A percentile compares a stretch with the other conserved stretches of the same genome.
Conservation (phyloP, 1,140 invertebrate genomes). For the Cydia fagiglandana region DNA sequence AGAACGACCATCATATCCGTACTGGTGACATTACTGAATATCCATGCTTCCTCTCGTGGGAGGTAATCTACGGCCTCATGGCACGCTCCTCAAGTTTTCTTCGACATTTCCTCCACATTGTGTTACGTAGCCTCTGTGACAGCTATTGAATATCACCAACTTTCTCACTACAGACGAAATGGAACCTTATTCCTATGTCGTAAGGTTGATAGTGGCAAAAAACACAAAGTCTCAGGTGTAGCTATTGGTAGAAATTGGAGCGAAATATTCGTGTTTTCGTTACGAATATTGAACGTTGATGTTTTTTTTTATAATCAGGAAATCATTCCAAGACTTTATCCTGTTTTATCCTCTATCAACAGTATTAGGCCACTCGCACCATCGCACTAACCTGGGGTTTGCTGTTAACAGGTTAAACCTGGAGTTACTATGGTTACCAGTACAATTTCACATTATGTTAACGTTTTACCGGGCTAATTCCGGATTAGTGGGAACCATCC, state of each 20-base stretch:
- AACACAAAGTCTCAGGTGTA: neutral
- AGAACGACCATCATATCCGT: too few species aligned
- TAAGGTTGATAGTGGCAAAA: neutral
- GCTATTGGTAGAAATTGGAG: neutral
- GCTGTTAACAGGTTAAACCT: too few species aligned
- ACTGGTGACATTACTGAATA: neutral
- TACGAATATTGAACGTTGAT: slow-evolving; percentile 10
- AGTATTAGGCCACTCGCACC: too few species aligned
- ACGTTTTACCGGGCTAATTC: too few species aligned
- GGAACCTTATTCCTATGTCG: neutral
- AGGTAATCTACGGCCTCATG: neutral
- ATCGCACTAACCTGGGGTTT: too few species aligned
- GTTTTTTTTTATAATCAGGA: slow-evolving; percentile 4
- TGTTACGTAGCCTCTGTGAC: slow-evolving; percentile 13
- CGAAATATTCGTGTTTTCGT: slow-evolving; percentile 23
- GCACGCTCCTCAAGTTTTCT: slow-evolving; percentile 9
- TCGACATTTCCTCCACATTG: slow-evolving; percentile 18
- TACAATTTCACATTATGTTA: too few species aligned
- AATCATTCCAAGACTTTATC: neutral
- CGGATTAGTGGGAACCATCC: too few species aligned
- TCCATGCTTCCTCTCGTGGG: neutral
- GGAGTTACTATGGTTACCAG: too few species aligned
- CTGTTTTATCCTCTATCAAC: too few species aligned
- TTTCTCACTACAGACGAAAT: neutral
- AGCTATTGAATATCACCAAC: slow-evolving; percentile 6